Evolutionary conservation across 2,888 invertebrate genomes (phyloP).

Genomic region (Silvanus unidentatus): DNA sequence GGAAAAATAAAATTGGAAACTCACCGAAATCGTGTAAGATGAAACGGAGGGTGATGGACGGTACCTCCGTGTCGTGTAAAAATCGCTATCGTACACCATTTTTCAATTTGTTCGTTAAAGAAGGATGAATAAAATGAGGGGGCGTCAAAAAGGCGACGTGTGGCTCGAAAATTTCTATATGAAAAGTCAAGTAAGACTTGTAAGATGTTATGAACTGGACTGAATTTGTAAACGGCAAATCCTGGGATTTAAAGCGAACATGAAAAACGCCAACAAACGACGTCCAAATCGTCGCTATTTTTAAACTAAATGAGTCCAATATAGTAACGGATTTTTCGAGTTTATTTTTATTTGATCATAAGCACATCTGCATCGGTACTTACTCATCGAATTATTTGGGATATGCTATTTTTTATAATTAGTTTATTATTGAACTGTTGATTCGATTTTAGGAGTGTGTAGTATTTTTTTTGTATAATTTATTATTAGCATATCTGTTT

Average conservation of each 20-base stretch:
- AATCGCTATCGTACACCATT: constrained; percentile 92
- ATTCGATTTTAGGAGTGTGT: no score
- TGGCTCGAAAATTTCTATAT: no score
- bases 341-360: constrained; percentile 16
- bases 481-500: no score
- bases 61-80: constrained; percentile 81
- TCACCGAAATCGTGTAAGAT: constrained; percentile 77
- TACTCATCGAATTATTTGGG: no score
- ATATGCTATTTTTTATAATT: no score
- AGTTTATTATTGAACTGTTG: no score
- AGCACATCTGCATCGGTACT: no score
- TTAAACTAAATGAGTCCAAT: constrained; percentile 11
- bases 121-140: constrained; percentile 42
- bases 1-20: constrained; percentile 40
- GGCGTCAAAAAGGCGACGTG: constrained; percentile 15
- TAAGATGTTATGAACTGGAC: constrained; percentile 37
- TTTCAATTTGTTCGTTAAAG: constrained; percentile 35
- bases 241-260: constrained; percentile 35
- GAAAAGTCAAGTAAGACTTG: no score
- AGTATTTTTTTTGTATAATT: no score
- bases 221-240: constrained; percentile 27
- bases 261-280: constrained; percentile 6
- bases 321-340: no score
- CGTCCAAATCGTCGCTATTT: constrained; percentile 10
- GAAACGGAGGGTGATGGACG: constrained; percentile 62